Evolutionary conservation across 2,888 invertebrate species (phyloP).

Genomic region (Melanostoma scalare): DNA sequence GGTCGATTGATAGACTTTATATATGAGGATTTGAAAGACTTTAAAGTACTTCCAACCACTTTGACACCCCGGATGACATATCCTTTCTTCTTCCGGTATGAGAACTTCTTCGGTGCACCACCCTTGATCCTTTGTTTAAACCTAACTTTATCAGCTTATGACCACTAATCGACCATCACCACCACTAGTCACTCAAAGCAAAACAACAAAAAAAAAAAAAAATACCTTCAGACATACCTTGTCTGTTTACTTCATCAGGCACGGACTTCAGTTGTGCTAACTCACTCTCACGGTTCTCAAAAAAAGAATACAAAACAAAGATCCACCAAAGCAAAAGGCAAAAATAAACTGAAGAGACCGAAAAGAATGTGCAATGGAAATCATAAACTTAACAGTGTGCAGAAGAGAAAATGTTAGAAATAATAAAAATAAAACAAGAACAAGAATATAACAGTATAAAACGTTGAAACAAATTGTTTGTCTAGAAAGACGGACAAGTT

Average conservation of each 20-base stretch:
- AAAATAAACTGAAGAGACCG: slow-evolving; percentile 6
- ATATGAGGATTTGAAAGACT: slow-evolving; percentile 35
- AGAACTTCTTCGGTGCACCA: background rate
- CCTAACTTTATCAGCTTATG: slow-evolving; percentile 62
- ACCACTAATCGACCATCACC: slow-evolving; percentile 47
- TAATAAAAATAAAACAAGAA: slow-evolving; percentile 6
- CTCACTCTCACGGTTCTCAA: slow-evolving; percentile 22
- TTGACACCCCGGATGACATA: background rate
- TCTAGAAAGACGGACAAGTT: slow-evolving; percentile 70
- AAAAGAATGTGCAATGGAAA: slow-evolving; percentile 62
- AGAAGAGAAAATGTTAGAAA: too few species aligned
- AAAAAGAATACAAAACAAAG: slow-evolving; percentile 18
- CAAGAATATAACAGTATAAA: slow-evolving; percentile 35
- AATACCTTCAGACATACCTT: slow-evolving; percentile 6
- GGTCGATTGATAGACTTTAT: slow-evolving; percentile 50
- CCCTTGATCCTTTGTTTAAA: slow-evolving; percentile 29
- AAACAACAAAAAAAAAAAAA: slow-evolving; percentile 18
- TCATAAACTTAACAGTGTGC: slow-evolving; percentile 51
- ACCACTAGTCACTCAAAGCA: background rate
- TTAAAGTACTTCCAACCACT: background rate
- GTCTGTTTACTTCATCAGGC: slow-evolving; percentile 60
- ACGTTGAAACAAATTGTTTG: slow-evolving; percentile 68
- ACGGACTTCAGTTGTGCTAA: slow-evolving; percentile 50
- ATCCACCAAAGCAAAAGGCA: background rate
- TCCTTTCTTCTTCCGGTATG: background rate